These are phyloP conservation scores for Pseudotriccus pelzelni DNA, from an alignment of 2,797 vertebrate genomes.

Conservation along the genomic window DNA sequence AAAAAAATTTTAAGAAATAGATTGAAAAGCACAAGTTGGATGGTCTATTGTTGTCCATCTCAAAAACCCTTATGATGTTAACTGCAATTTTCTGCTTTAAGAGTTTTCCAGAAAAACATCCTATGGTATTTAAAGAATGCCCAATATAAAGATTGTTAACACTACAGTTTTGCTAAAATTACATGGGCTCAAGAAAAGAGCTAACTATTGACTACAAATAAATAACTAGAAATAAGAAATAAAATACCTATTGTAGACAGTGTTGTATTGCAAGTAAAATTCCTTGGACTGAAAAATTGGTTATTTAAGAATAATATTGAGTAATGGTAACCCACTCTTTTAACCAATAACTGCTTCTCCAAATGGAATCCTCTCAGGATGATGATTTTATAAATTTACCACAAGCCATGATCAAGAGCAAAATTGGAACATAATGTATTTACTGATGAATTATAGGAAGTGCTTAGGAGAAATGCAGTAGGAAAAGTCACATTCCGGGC, in stretches of 20 bases:
- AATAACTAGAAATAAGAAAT: not conserved
- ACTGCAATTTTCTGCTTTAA: not conserved
- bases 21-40: not conserved
- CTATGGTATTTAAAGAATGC: not conserved
- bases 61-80: not conserved
- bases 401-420: not conserved
- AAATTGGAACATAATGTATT: not conserved
- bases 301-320: not conserved
- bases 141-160: not conserved
- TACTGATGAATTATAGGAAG: not conserved
- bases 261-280: not conserved
- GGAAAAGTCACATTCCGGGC: not conserved
- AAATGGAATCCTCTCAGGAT: not conserved
- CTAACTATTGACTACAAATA: not conserved
- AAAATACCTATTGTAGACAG: not conserved
- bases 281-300: not conserved
- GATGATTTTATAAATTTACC: not conserved
- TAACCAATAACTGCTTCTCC: not conserved
- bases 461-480: not conserved
- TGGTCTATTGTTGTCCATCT: not conserved
- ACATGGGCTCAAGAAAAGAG: not conserved
- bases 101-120: not conserved
- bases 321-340: not conserved
- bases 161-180: not conserved
- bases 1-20: not conserved